phyloP scores from a whole-genome alignment of 2,113 vertebrate genomes.

The Salvelinus sp. region DNA sequence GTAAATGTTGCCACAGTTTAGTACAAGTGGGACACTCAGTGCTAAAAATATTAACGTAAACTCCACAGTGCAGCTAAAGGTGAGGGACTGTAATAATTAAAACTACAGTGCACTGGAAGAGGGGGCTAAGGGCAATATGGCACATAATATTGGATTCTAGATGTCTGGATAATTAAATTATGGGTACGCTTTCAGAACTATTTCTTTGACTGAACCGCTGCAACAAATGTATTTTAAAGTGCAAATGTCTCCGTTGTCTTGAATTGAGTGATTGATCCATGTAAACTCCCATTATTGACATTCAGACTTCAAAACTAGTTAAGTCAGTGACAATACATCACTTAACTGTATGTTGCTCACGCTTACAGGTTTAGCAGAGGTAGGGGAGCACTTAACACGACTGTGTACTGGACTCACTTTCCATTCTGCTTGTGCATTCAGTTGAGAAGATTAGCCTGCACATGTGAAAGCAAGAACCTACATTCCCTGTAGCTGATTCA shows the following conservation, averaged over 20 bases:
- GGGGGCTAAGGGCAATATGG: neutral
- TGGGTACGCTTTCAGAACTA: too few species aligned
- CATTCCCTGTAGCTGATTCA: neutral
- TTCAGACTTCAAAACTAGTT: too few species aligned
- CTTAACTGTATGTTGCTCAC: too few species aligned
- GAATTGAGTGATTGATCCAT: neutral
- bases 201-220: too few species aligned
- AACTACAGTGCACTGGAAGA: neutral
- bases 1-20: neutral
- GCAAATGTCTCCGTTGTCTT: neutral
- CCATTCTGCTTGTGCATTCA: neutral
- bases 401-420: neutral
- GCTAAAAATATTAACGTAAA: slow-evolving; percentile 1
- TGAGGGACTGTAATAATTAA: too few species aligned
- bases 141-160: neutral
- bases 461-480: neutral
- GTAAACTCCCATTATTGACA: too few species aligned
- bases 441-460: neutral
- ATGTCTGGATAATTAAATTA: too few species aligned
- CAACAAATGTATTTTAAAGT: neutral
- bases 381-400: too few species aligned
- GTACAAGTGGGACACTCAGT: slow-evolving; percentile 16
- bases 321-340: too few species aligned
- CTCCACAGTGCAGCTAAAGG: too few species aligned
- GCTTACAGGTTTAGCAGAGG: too few species aligned